These are phyloP conservation scores for Cecropterus lyciades DNA, from an alignment of 1,140 invertebrate genomes.

Conservation along the genomic window DNA sequence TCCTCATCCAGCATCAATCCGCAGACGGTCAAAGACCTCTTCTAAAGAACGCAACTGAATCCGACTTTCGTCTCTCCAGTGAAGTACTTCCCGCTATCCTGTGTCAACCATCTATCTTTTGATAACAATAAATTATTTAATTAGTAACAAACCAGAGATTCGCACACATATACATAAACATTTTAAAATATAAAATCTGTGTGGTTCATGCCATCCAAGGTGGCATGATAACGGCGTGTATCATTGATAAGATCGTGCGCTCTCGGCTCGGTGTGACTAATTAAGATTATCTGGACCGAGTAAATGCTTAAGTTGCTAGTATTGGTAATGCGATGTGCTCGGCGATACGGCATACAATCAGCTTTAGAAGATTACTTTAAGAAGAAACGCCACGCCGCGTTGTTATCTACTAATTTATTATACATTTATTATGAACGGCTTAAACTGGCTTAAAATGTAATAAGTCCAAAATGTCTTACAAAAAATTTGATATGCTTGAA, in stretches of 20 bases:
- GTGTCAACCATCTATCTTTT: too few relatives aligned
- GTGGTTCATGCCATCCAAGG: slow-evolving; percentile 7
- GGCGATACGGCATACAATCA: slow-evolving; percentile 14
- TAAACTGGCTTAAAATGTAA: too few relatives aligned
- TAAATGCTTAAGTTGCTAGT: slow-evolving; percentile 14
- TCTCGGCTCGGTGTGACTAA: slow-evolving; percentile 28
- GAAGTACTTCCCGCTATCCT: too few relatives aligned
- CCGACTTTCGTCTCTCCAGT: too few relatives aligned
- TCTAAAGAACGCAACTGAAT: too few relatives aligned
- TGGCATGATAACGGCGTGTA: slow-evolving; percentile 23
- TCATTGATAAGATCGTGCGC: slow-evolving; percentile 30
- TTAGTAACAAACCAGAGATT: too few relatives aligned
- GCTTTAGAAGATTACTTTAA: slow-evolving; percentile 5
- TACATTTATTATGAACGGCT: neutral
- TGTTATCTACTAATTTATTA: neutral
- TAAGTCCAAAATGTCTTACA: too few relatives aligned
- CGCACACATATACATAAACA: too few relatives aligned
- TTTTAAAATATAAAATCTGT: slow-evolving; percentile 2
- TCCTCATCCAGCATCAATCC: too few relatives aligned
- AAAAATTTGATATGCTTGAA: too few relatives aligned
- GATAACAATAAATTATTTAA: too few relatives aligned
- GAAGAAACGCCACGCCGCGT: neutral
- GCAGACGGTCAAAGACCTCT: too few relatives aligned
- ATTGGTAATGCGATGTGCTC: slow-evolving; percentile 20
- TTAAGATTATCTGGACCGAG: slow-evolving; percentile 34